phyloP scores from a whole-genome alignment of 2,113 vertebrate species.

The Cyanoderma ruficeps region DNA sequence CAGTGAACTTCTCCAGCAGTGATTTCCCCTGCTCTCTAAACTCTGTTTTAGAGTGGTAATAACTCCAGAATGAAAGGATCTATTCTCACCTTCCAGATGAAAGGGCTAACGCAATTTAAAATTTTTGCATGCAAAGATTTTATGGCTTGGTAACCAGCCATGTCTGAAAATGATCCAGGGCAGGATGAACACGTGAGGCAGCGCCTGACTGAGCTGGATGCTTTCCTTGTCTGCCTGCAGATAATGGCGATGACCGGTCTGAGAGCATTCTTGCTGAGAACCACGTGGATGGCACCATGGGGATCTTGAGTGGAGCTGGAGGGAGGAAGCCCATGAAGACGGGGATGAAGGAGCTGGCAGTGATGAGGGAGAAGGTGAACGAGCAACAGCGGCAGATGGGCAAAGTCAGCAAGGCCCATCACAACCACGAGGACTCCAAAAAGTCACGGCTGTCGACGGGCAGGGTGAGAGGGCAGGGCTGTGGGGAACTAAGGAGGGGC shows the following conservation, averaged over 20 bases:
- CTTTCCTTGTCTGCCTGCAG: conserved; percentile 43
- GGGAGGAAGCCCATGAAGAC: conserved; percentile 70
- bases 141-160: conserved; percentile 29
- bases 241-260: conserved; percentile 57
- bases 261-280: conserved; percentile 72
- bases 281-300: conserved; percentile 65
- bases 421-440: conserved; percentile 71
- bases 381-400: conserved; percentile 80
- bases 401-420: conserved; percentile 68
- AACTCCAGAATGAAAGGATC: conserved; percentile 52
- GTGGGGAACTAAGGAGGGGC: not conserved
- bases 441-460: conserved; percentile 68
- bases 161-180: not conserved
- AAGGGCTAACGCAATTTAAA: conserved; percentile 49
- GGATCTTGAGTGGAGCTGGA: conserved; percentile 41
- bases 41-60: conserved; percentile 26
- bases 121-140: conserved; percentile 45
- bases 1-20: conserved; percentile 28
- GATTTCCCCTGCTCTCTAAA: conserved; percentile 33
- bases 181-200: not conserved
- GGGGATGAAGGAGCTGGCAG: conserved; percentile 74
- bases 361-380: conserved; percentile 74
- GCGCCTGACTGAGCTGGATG: not conserved
- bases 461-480: conserved; percentile 65
- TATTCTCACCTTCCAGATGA: conserved; percentile 60